Evolutionary conservation across 1,140 invertebrate genomes (phyloP), one percentile per base, ranked within the genome.

Genomic region (Chlorops oryzae): DNA sequence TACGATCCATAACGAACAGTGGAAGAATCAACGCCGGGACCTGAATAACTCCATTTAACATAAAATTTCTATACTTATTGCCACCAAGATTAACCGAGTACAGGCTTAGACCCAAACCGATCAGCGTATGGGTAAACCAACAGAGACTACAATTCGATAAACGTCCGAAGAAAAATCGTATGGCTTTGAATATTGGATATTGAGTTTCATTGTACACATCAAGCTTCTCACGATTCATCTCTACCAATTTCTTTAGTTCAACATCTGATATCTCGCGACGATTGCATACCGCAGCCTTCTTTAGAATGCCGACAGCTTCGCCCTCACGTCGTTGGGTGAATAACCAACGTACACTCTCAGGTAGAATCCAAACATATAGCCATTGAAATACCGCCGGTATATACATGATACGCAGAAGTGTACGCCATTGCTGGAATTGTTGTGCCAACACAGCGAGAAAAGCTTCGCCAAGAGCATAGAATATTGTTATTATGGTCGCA

Each of bases 41-140:
- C 69, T 88, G 86, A 40, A 87, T 78, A n/a, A 81, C 62, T 47
- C 81, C 79, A 47, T 84, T 83, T 2, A 86, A 69, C 42, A 85
- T 82, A 56, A 88, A 87, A 65, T 86, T 85, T 3, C 77, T 65
- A 65, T 87, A 86, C 59, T 78, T 81, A 62, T 85, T 81, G 20
- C 86, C 86, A 1, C 80, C 80, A 32, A 92, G 74, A 44, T 84
- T 77, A 2, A 86, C 85, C 0, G 87, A 84, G 62, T 88, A 88
- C 34, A 90, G 77, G n/a, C 87, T 87, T 12, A 92, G 65, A 0
- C 88, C 90, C 65, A 89, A 88, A 59, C 88, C 90, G 5, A 89
- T 80, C 59, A 90, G 83, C 0, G 82, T 77, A 52, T 80, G 80
- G 0, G 82, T 79, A 3, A 82, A 72, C 85, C 82, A 88, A 67